Percentiles rank a stretch among this genome's conserved stretches.
These are phyloP conservation scores for Hiodon alosoides DNA, from an alignment of 2,113 vertebrate species.

Conservation along the genomic window DNA sequence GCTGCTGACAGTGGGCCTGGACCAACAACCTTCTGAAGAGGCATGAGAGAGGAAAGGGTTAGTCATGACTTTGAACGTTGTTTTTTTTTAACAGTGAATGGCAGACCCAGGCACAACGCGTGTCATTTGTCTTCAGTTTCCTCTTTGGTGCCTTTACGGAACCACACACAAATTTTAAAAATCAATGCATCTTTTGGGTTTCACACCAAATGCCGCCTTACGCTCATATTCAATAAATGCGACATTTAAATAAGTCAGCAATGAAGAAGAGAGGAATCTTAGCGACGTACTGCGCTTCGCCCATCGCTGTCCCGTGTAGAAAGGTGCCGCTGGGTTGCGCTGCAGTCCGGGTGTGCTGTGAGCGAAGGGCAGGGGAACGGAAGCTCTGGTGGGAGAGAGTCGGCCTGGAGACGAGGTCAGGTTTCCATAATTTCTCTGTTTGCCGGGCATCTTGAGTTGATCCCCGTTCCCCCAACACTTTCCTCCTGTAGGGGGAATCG, in stretches of 20 bases:
- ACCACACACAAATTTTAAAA: no score
- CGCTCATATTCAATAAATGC: no score
- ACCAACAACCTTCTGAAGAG: conserved; percentile 63
- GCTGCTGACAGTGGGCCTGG: conserved; percentile 67
- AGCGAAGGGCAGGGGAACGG: no score
- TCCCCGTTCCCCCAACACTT: neutral
- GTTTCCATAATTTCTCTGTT: neutral
- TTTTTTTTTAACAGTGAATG: no score
- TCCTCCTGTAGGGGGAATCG: neutral
- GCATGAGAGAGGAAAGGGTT: no score
- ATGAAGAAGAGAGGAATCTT: neutral
- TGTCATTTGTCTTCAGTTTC: no score
- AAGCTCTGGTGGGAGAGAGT: neutral
- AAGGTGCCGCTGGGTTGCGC: neutral
- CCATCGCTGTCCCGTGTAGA: neutral
- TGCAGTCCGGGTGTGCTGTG: neutral
- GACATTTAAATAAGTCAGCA: neutral
- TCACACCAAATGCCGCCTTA: no score
- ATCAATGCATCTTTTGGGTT: no score
- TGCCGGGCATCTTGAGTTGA: neutral
- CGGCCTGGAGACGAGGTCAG: neutral
- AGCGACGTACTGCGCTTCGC: neutral
- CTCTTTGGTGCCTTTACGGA: no score
- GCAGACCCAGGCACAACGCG: no score
- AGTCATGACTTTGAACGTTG: no score